A percentile compares a stretch with the other conserved stretches of the same genome.
Evolutionary conservation across 2,797 vertebrate genomes (phyloP).

Genomic region (Sebastes vulpes): DNA sequence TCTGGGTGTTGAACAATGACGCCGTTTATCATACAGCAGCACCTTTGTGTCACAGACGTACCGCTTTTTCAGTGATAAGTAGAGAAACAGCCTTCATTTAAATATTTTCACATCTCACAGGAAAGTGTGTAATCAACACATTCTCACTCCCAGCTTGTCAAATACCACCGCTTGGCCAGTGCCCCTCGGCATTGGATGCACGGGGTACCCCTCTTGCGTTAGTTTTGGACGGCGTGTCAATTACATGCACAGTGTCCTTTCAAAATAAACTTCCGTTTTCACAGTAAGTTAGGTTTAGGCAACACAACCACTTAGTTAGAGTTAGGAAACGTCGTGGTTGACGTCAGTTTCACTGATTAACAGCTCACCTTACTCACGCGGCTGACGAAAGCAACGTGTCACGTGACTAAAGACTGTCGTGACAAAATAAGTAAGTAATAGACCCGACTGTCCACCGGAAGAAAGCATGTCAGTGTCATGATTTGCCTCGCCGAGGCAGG

Average conservation of each 20-base stretch:
- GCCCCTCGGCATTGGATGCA: no score
- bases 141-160: not conserved
- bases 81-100: not conserved
- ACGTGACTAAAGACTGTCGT: no score
- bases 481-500: no score
- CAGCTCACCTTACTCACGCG: no score
- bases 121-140: not conserved
- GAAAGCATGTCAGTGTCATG: no score
- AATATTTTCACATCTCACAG: not conserved
- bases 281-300: not conserved
- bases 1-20: not conserved
- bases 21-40: not conserved
- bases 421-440: no score
- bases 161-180: not conserved
- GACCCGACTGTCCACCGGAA: no score
- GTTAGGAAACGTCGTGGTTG: not conserved
- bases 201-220: no score
- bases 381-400: no score
- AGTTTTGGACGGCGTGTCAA: not conserved
- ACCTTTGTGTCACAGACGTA: not conserved
- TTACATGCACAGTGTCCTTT: not conserved
- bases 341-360: not conserved
- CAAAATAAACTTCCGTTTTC: not conserved
- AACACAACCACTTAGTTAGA: not conserved
- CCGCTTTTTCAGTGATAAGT: conserved; percentile 9